A percentile compares a stretch with the other conserved stretches of the same genome.
phyloP scores from a whole-genome alignment of 2,797 vertebrate species.

The Botia kubotai region DNA sequence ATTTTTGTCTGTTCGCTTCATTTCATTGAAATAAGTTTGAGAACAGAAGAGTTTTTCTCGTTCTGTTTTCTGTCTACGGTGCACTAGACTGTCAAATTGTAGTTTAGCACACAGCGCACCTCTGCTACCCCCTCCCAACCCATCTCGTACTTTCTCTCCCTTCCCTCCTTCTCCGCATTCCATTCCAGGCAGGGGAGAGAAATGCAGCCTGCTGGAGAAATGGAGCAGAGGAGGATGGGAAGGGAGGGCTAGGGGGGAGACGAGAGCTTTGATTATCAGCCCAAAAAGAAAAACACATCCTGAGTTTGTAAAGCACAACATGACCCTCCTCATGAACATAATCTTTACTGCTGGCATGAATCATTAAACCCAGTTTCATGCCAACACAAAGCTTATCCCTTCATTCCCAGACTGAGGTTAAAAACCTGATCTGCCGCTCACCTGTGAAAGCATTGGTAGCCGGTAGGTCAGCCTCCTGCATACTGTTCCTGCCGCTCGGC shows the following conservation, averaged over 20 bases:
- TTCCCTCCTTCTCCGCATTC: conserved; percentile 56
- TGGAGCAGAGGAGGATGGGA: conserved; percentile 50
- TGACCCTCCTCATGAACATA: conserved; percentile 29
- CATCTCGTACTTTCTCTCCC: conserved; percentile 39
- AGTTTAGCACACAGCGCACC: conserved; percentile 48
- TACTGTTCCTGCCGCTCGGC: conserved; percentile 67
- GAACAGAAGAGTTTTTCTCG: background rate
- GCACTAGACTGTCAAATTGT: conserved; percentile 39
- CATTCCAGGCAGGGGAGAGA: conserved; percentile 62
- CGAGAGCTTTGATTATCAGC: conserved; percentile 29
- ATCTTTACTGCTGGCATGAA: conserved; percentile 25
- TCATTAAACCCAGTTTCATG: conserved; percentile 2
- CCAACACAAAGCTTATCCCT: background rate
- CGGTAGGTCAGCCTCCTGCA: conserved; percentile 64
- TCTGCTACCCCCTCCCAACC: conserved; percentile 15
- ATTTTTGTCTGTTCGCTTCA: no score
- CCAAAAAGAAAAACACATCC: conserved; percentile 20
- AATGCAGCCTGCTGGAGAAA: conserved; percentile 49
- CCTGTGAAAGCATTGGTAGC: conserved; percentile 66
- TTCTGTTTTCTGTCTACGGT: conserved; percentile 16
- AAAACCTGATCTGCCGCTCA: conserved; percentile 39
- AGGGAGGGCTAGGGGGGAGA: conserved; percentile 27
- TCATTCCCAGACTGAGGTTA: background rate
- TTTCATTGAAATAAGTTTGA: background rate
- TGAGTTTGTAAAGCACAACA: conserved; percentile 31